Base-by-base conservation (phyloP, 2,113 vertebrate species). In the Gambusia holbrooki region DNA sequence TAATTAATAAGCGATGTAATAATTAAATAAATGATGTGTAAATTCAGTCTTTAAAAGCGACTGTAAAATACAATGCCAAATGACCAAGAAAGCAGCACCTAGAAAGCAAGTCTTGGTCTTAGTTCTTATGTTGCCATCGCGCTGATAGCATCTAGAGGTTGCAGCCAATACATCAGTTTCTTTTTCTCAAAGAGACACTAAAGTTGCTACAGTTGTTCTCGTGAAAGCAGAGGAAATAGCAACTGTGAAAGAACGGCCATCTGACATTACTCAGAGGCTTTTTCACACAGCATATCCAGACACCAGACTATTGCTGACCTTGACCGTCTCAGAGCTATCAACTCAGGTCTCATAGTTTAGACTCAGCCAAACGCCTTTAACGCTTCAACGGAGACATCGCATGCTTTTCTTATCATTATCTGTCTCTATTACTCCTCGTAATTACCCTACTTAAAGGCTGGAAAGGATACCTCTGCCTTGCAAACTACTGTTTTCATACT, bases 271-370 rank as follows among this genome's bases (percentile, higher is more conserved):
- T 2, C 9, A 58, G 28, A 54, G 29, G 48, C 5, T 42, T 27
- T 12, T 11, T 29, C 54, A 48, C 11, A 51, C 8, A 75, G 1
- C 63, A n/a, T 4, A 6, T 17, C 51, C 0, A 58, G 48, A 9
- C 62, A 71, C 27, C 70, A 80, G 69, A 82, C 58, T 58, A 64
- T 28, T 73, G 58, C 40, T 73, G 79, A 66, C 84, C 79, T 88
- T 84, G 72, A 35, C 13, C 22, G 27, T 74, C 76, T 88, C 73
- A 13, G 58, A 60, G 66, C 32, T 81, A 54, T 89, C 75, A 79
- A 5, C 25, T 42, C 30, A 70, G 12, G n/a, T 62, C 30, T 42
- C 54, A 65, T 78, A 65, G 76, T 79, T 87, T 74, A 77, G 54
- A 83, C 76, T 86, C 69, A 71, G 30, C 48, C 65, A 48, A 37